Base-by-base conservation (phyloP, 2,888 invertebrate species). In the Harpagoxenus sublaevis region DNA sequence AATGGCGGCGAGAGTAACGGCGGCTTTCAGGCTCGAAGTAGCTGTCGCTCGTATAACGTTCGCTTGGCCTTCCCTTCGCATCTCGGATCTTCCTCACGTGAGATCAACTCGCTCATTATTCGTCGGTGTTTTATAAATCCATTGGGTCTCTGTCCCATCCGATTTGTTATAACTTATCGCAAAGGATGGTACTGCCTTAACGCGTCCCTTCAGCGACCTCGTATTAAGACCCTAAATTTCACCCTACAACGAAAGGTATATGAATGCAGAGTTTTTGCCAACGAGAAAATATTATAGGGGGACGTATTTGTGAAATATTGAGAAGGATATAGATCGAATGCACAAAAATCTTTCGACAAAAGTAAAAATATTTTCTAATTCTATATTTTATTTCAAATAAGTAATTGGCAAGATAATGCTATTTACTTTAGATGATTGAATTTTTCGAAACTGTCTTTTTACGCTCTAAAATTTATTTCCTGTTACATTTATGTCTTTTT, bases 31-130 rank as follows among this genome's bases (percentile, higher is more conserved):
- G 81, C 51, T 81, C 81, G 51, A 71, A 88, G 73, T 82, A 84
- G 78, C 86, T 68, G 86, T 86, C 85, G 87, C 73, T 85, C 85
- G 86, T 84, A 88, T 84, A 88, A 88, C 66, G 42, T 83, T 83
- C 66, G 71, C 65, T n/a, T 60, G 60, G 45, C 48, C 62, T 71
- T 84, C 84, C 87, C 45, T 71, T 60, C 62, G 55, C 48, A 23
- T 68, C 45, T 60, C 70, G n/a, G 65, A 42, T 62, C 81, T 84
- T 82, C 62, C 71, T 71, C 12, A 15, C 28, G 28, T 53, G 57
- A 60, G 39, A 23, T 39, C 63, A 55, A 55, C 53, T 68, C 23
- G 81, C 82, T 73, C 81, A 79, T 90, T 89, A 90, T 84, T 89
- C 85, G 63, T 77, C 82, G 42, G 66, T 78, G 78, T 90, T 90